Percentiles rank a stretch among this genome's conserved stretches.
Evolutionary conservation across 2,888 invertebrate genomes (phyloP).

Genomic region (Heteromurus nitidus): DNA sequence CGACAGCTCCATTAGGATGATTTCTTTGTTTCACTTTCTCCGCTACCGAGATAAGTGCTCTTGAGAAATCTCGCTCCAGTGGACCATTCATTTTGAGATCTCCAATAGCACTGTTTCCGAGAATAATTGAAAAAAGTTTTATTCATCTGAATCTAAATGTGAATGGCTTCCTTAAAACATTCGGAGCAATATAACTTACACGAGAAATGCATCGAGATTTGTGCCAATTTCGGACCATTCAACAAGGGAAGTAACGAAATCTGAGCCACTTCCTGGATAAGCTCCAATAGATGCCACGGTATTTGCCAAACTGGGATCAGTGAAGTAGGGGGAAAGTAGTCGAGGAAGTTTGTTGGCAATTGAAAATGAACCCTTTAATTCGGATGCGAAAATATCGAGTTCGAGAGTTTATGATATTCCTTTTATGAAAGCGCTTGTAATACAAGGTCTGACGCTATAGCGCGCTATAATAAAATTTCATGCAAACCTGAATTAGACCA

Average conservation of each 20-base stretch:
- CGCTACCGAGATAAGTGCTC: constrained; percentile 46
- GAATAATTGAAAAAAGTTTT: neutral
- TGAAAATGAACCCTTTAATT: constrained; percentile 39
- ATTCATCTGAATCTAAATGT: no score
- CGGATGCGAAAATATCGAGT: neutral
- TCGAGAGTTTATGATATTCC: neutral
- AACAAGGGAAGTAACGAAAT: constrained; percentile 36
- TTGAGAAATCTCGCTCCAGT: constrained; percentile 49
- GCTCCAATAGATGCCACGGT: constrained; percentile 49
- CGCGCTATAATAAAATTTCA: no score
- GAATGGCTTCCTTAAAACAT: no score
- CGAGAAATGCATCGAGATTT: constrained; percentile 31
- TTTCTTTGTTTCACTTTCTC: constrained; percentile 43
- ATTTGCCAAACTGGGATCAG: neutral
- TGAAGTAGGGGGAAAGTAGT: constrained; percentile 17
- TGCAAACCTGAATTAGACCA: constrained; percentile 59
- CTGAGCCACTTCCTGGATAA: constrained; percentile 32
- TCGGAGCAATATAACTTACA: no score
- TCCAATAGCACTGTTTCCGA: constrained; percentile 42
- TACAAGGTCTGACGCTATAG: no score
- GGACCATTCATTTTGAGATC: constrained; percentile 34
- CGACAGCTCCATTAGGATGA: constrained; percentile 62
- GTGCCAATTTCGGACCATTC: constrained; percentile 54
- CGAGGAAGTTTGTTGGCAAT: constrained; percentile 51
- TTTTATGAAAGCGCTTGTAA: no score